Conservation (phyloP, 2,888 invertebrate species). For the Eristalinus aeneus region DNA sequence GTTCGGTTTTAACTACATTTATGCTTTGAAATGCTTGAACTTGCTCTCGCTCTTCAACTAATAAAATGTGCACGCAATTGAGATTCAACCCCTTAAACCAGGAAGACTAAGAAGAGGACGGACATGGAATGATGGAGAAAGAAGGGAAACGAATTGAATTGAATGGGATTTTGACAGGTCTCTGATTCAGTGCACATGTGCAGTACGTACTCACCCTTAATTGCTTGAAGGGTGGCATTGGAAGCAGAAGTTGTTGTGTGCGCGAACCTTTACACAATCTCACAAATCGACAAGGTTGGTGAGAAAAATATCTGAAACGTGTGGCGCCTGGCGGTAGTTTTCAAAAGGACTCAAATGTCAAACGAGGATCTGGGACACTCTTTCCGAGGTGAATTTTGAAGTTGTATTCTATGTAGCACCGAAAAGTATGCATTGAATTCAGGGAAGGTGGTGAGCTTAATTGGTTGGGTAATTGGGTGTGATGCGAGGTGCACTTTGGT, state of each 20-base stretch:
- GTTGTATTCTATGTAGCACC: background rate
- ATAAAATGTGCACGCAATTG: constrained; percentile 68
- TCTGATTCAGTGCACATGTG: constrained; percentile 60
- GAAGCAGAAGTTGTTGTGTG: background rate
- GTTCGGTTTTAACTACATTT: constrained; percentile 56
- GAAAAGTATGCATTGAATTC: background rate
- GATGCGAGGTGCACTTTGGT: background rate
- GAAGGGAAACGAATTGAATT: constrained; percentile 49
- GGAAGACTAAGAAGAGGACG: constrained; percentile 57
- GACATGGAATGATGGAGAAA: constrained; percentile 24
- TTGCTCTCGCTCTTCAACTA: constrained; percentile 71
- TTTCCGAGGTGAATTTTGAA: background rate
- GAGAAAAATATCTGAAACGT: background rate
- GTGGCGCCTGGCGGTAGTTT: background rate
- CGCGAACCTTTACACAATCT: constrained; percentile 2
- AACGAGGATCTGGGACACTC: background rate
- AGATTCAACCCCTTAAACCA: constrained; percentile 68
- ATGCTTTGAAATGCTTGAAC: constrained; percentile 63
- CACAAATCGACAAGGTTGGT: background rate
- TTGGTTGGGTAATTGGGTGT: background rate
- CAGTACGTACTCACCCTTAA: constrained; percentile 59
- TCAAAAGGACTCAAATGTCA: background rate
- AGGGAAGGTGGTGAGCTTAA: background rate
- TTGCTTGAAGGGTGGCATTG: constrained; percentile 16
- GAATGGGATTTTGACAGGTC: constrained; percentile 68